These are phyloP conservation scores for Agrotis clavis DNA, from an alignment of 2,888 invertebrate species.

Conservation along the genomic window DNA sequence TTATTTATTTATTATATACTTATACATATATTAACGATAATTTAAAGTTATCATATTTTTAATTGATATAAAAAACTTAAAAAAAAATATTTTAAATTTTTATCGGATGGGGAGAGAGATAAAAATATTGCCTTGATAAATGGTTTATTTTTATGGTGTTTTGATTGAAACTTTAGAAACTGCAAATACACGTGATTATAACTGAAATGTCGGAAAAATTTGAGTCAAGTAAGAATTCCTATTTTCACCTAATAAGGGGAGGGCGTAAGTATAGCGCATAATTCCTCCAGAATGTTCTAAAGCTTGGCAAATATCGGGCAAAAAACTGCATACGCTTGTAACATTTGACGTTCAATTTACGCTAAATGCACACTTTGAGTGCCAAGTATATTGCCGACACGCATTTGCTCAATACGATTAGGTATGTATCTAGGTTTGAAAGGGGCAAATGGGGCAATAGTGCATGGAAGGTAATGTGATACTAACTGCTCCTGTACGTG, in stretches of 20 bases:
- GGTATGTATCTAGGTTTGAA: constrained; percentile 58
- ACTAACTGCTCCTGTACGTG: constrained; percentile 34
- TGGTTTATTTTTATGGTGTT: constrained; percentile 11
- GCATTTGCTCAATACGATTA: constrained; percentile 51
- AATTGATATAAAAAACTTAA: too few relatives aligned
- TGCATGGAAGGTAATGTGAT: constrained; percentile 55
- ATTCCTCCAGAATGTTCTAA: not conserved
- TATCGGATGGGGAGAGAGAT: too few relatives aligned
- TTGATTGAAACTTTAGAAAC: constrained; percentile 4
- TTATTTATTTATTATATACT: too few relatives aligned
- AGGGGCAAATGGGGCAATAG: constrained; percentile 55
- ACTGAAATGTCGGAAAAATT: not conserved
- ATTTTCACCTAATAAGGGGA: not conserved
- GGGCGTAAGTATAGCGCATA: too few relatives aligned
- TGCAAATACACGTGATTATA: not conserved
- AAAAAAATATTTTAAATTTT: too few relatives aligned
- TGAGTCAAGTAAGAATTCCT: not conserved
- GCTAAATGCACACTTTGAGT: constrained; percentile 52
- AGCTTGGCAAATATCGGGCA: not conserved
- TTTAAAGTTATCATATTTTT: too few relatives aligned
- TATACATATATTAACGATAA: too few relatives aligned
- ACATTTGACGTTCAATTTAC: constrained; percentile 29
- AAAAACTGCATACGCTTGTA: constrained; percentile 13
- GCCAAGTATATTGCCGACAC: constrained; percentile 44
- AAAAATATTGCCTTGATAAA: not conserved